A percentile compares a stretch with the other conserved stretches of the same genome.
phyloP scores from a whole-genome alignment of 2,888 invertebrate genomes.

The Agapostemon virescens region DNA sequence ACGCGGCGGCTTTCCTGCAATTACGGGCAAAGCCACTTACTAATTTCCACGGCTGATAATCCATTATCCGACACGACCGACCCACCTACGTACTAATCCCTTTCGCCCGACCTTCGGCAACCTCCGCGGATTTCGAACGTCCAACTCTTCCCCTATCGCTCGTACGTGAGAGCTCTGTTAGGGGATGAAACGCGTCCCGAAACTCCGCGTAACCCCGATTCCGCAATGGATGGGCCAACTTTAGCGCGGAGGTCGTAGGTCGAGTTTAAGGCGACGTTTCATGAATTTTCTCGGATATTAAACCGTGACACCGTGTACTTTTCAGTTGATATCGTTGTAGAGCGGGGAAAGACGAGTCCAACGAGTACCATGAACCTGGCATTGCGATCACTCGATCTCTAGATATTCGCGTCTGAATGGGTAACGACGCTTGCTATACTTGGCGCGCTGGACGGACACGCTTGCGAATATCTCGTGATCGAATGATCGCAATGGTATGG shows the following conservation, averaged over 20 bases:
- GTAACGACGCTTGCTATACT: too few species aligned
- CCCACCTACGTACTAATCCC: constrained; percentile 58
- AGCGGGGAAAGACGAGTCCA: background rate
- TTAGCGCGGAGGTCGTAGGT: too few species aligned
- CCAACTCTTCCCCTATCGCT: background rate
- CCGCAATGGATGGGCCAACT: constrained; percentile 19
- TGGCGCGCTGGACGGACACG: too few species aligned
- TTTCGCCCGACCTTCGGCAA: constrained; percentile 52
- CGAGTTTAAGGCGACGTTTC: background rate
- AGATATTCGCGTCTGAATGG: background rate
- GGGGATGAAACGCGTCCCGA: background rate
- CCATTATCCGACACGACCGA: constrained; percentile 62
- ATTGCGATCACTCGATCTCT: background rate
- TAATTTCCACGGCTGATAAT: constrained; percentile 71
- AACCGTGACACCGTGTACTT: background rate
- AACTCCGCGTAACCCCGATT: background rate
- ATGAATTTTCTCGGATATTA: background rate
- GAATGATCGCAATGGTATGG: background rate
- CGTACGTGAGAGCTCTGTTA: background rate
- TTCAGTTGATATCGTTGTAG: background rate
- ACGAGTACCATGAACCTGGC: background rate
- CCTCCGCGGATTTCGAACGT: constrained; percentile 13
- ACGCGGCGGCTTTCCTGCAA: constrained; percentile 55
- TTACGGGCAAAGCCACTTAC: constrained; percentile 69
- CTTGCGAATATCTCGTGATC: background rate